Percentiles rank a stretch among this genome's conserved stretches.
These are phyloP conservation scores for Chrysaora quinquecirrha DNA, from an alignment of 30 jellyfish, hydroid and myxozoan species.

Conservation along the genomic window DNA sequence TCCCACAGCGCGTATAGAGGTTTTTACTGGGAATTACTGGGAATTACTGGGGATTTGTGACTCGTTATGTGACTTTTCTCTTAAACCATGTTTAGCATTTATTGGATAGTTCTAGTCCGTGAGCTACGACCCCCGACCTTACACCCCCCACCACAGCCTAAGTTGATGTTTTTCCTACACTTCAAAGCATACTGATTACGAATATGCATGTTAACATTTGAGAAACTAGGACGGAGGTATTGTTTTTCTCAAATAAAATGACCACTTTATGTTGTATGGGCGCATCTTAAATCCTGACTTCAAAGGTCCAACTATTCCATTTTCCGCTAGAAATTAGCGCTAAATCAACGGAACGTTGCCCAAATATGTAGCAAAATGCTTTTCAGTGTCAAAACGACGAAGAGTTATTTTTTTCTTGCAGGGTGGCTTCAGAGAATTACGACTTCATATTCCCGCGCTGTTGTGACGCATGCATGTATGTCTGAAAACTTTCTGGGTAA, in stretches of 20 bases:
- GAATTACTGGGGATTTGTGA: too few relatives aligned
- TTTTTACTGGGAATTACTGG: too few relatives aligned
- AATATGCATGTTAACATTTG: too few relatives aligned
- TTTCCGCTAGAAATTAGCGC: conserved; percentile 7
- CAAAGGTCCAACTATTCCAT: too few relatives aligned
- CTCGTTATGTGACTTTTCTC: too few relatives aligned
- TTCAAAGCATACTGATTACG: too few relatives aligned
- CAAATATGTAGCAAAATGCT: conserved; percentile 19
- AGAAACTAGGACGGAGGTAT: background rate
- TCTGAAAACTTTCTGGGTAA: background rate
- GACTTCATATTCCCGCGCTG: background rate
- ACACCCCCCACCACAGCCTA: too few relatives aligned
- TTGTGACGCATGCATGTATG: background rate
- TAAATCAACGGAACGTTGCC: conserved; percentile 1
- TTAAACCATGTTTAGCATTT: too few relatives aligned
- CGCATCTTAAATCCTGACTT: background rate
- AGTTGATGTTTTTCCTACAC: too few relatives aligned
- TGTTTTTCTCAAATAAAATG: background rate
- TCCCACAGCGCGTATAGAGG: too few relatives aligned
- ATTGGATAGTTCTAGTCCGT: too few relatives aligned
- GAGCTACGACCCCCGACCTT: too few relatives aligned
- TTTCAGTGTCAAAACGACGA: conserved; percentile 4
- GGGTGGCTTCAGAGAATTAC: background rate
- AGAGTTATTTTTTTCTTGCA: background rate
- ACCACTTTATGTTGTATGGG: background rate